Evolutionary conservation across 2,797 vertebrate species (phyloP).

Genomic region (Gallirallus australis): DNA sequence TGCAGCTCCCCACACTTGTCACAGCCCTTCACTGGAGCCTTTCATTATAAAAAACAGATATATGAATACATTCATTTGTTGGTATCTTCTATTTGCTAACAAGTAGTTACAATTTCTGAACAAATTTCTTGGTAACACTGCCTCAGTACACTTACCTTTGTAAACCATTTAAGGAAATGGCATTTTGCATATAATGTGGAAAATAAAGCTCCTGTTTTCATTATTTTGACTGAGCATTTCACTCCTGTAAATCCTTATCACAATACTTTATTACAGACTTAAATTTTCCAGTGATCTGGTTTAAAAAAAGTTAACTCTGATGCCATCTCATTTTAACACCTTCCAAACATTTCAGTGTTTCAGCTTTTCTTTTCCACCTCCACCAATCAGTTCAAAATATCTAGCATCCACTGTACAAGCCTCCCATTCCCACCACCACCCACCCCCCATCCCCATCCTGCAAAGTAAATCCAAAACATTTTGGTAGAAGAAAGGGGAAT

Average conservation of each 20-base stretch:
- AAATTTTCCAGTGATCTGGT: background rate
- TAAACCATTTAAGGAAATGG: background rate
- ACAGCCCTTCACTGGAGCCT: background rate
- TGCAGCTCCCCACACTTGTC: background rate
- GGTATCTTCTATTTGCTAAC: background rate
- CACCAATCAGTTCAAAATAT: background rate
- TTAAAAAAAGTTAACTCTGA: constrained; percentile 8
- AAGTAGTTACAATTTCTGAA: background rate
- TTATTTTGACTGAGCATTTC: background rate
- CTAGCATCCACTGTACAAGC: background rate
- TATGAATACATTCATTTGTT: background rate
- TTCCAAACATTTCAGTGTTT: background rate
- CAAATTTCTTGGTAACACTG: background rate
- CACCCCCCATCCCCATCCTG: no score
- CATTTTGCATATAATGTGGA: background rate
- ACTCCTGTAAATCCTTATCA: background rate
- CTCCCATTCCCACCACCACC: background rate
- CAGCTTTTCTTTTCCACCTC: background rate
- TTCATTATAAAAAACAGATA: background rate
- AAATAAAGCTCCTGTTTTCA: background rate
- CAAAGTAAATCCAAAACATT: background rate
- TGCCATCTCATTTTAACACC: background rate
- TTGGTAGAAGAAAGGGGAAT: background rate
- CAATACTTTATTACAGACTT: background rate
- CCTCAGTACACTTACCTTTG: background rate